Evolutionary conservation across 2,113 vertebrate species (phyloP).

Genomic region (Hystrix brachyura): DNA sequence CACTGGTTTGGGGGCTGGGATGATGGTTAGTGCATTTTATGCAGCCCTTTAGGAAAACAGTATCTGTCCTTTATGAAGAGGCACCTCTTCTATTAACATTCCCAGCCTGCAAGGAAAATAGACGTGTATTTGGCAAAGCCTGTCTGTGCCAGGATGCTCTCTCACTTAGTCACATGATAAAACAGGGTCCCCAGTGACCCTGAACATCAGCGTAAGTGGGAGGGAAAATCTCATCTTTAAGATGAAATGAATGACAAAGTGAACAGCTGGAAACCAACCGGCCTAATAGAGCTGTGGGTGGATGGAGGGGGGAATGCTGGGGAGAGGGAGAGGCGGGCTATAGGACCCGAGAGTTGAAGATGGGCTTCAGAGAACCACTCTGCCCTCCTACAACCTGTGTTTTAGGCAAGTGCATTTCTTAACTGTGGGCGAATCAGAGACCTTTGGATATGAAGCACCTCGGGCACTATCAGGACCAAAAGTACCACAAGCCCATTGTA

Average conservation of each 20-base stretch:
- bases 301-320: not conserved
- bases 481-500: accelerated
- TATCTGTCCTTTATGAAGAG: not conserved
- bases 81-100: not conserved
- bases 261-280: not conserved
- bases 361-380: too few relatives aligned
- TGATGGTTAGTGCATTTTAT: accelerated
- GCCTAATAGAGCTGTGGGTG: not conserved
- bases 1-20: slow-evolving; percentile 38
- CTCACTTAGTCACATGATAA: accelerated
- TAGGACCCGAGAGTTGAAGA: not conserved
- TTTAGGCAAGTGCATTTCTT: not conserved
- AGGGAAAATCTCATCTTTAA: not conserved
- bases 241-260: not conserved
- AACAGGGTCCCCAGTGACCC: accelerated
- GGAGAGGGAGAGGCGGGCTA: accelerated
- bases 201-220: accelerated
- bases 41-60: not conserved
- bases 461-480: accelerated
- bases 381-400: accelerated
- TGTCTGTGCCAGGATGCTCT: not conserved
- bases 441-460: accelerated
- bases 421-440: not conserved
- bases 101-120: not conserved
- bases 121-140: accelerated